phyloP scores from a whole-genome alignment of 35 echinoderm and acorn worm genomes.

The Strongylocentrotus purpuratus region DNA sequence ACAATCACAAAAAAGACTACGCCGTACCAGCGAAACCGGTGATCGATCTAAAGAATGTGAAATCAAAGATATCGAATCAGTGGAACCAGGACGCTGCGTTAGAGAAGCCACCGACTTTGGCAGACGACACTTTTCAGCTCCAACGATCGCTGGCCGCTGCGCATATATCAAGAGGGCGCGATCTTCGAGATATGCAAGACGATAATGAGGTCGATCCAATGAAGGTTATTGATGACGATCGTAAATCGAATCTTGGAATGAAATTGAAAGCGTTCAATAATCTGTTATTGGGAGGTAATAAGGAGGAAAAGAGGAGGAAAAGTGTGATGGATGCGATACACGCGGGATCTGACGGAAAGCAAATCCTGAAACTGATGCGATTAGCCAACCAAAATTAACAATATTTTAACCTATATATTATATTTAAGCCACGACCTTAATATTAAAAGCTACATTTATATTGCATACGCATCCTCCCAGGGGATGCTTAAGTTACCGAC shows the following conservation, averaged over 20 bases:
- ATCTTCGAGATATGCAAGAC: conserved; percentile 59
- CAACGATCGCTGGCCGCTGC: conserved; percentile 58
- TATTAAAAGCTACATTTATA: no score
- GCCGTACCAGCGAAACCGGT: conserved; percentile 7
- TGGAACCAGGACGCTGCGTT: conserved; percentile 47
- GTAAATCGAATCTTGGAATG: conserved; percentile 6
- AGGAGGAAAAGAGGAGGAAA: conserved; percentile 12
- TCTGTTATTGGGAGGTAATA: background rate
- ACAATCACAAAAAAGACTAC: background rate
- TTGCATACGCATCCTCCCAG: no score
- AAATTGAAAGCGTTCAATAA: conserved; percentile 48
- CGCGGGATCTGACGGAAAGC: conserved; percentile 26
- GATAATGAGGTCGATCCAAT: conserved; percentile 60
- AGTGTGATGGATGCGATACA: conserved; percentile 47
- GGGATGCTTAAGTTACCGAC: no score
- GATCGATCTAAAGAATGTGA: conserved; percentile 16
- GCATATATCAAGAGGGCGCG: conserved; percentile 57
- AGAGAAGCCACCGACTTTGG: conserved; percentile 56
- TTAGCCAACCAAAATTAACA: background rate
- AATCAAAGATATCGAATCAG: conserved; percentile 50
- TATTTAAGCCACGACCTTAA: no score
- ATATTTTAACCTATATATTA: no score
- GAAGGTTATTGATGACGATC: conserved; percentile 61
- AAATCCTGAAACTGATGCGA: conserved; percentile 22
- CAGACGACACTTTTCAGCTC: conserved; percentile 53